Conservation (phyloP, 2,113 vertebrate genomes). For the Epinephelus lanceolatus region DNA sequence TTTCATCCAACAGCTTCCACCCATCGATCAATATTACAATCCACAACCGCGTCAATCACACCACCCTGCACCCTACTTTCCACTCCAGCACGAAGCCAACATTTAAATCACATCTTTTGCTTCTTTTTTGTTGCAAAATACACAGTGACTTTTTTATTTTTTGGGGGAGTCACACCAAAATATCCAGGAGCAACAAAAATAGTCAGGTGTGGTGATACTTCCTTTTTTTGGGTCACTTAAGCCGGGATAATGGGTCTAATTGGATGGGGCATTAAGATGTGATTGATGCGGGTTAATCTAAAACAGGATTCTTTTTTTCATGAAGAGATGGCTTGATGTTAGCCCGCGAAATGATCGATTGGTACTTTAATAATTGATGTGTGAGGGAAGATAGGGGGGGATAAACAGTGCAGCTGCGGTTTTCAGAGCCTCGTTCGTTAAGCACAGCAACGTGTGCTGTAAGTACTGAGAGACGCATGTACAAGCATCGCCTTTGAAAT, state of each 20-base stretch:
- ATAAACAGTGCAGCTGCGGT: slow-evolving; percentile 83
- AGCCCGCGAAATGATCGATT: slow-evolving; percentile 84
- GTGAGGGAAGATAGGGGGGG: slow-evolving; percentile 76
- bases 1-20: slow-evolving; percentile 77
- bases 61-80: slow-evolving; percentile 54
- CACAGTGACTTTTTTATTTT: slow-evolving; percentile 13
- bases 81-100: slow-evolving; percentile 46
- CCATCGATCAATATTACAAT: slow-evolving; percentile 81
- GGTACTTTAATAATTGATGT: slow-evolving; percentile 87
- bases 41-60: slow-evolving; percentile 76
- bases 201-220: slow-evolving; percentile 4
- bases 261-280: slow-evolving; percentile 60
- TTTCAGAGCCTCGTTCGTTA: slow-evolving; percentile 78
- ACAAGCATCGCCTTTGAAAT: slow-evolving; percentile 72
- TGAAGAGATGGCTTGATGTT: slow-evolving; percentile 78
- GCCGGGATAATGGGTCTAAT: slow-evolving; percentile 60
- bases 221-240: slow-evolving; percentile 41
- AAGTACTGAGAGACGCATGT: slow-evolving; percentile 71
- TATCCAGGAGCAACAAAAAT: slow-evolving; percentile 31
- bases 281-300: slow-evolving; percentile 76
- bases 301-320: slow-evolving; percentile 66
- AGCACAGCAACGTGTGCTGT: slow-evolving; percentile 79
- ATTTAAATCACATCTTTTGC: slow-evolving; percentile 59
- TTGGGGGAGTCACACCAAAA: slow-evolving; percentile 16
- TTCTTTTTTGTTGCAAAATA: background rate